Conservation (phyloP, 2,797 vertebrate genomes). For the Dryobates pubescens region DNA sequence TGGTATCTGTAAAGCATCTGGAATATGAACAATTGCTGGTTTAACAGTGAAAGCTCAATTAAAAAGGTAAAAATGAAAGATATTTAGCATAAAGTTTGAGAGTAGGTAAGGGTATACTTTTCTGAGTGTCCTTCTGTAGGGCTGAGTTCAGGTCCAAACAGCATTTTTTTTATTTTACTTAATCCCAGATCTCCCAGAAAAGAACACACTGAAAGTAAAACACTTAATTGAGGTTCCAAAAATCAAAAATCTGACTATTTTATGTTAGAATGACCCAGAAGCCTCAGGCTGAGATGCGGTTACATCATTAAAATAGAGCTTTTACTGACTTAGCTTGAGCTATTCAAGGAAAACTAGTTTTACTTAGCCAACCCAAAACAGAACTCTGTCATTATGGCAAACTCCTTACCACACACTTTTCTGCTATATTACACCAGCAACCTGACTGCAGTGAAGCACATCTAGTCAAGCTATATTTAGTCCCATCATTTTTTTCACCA, state of each 20-base stretch:
- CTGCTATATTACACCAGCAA: not conserved
- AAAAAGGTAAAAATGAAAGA: not conserved
- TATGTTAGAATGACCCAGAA: not conserved
- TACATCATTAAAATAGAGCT: not conserved
- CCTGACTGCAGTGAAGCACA: not conserved
- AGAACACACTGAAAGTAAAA: not conserved
- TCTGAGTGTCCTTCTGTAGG: not conserved
- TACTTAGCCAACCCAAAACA: not conserved
- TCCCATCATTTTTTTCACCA: not conserved
- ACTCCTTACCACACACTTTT: not conserved
- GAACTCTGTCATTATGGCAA: not conserved
- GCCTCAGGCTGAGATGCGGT: not conserved
- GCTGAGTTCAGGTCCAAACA: not conserved
- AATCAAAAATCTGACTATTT: not conserved
- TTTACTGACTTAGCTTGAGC: not conserved
- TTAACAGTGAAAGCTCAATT: not conserved
- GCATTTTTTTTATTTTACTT: not conserved
- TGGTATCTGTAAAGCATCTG: not conserved
- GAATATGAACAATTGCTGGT: not conserved
- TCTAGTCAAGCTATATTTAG: not conserved
- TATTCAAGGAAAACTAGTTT: not conserved
- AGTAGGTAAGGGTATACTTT: not conserved
- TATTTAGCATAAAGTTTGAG: not conserved
- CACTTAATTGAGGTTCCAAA: not conserved
- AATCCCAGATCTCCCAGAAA: not conserved